Evolutionary conservation across 2,888 invertebrate species (phyloP), one percentile per base, ranked within the genome.

Genomic region (Lycaena phlaeas): DNA sequence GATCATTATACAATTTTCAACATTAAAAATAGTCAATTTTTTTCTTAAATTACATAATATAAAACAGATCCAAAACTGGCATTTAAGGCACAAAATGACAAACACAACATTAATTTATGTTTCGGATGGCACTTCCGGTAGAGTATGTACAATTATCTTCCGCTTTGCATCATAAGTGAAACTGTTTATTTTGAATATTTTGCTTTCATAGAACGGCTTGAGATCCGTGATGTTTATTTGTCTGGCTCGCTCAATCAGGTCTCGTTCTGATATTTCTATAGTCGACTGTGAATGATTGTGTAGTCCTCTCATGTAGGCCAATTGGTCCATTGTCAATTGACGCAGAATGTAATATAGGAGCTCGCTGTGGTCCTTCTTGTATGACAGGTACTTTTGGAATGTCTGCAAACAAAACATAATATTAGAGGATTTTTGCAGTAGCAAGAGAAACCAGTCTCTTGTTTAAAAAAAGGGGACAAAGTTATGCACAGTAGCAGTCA

Each of bases 281-380:
- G 90, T 88, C 0, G 89, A 77, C 41, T 90, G 88, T 0, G 86
- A 86, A 34, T 88, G 88, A 38, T 92, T 91, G 53, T 88, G 88
- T 3, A 89, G 64, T 39, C 90, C 88, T 49, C 92, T 85, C 82
- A 94, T 90, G 68, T 94, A 97, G 0, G 93, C 89, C 42, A 96
- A 79, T 63, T 97, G 96, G 72, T 98, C 98, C 64, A 95, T 89
- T 0, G 95, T 91, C 43, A 99, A 87, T 63, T 98, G 97, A 14
- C 97, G 92, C 39, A 99, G 87, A 51, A 98, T 92, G 75, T 97
- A 99, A 78, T 97, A 94, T 0, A 99, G 82, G 14, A 99, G 86
- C 67, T 99, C 98, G 58, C 96, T 95, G 85, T 97, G 95, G 73
- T 99, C 98, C 61, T 96, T 94, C 66, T 96, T 95, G 87, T 92